Evolutionary conservation across 2,888 invertebrate species (phyloP), one percentile per base, ranked within the genome.

Genomic region (Drosophila lacicola): DNA sequence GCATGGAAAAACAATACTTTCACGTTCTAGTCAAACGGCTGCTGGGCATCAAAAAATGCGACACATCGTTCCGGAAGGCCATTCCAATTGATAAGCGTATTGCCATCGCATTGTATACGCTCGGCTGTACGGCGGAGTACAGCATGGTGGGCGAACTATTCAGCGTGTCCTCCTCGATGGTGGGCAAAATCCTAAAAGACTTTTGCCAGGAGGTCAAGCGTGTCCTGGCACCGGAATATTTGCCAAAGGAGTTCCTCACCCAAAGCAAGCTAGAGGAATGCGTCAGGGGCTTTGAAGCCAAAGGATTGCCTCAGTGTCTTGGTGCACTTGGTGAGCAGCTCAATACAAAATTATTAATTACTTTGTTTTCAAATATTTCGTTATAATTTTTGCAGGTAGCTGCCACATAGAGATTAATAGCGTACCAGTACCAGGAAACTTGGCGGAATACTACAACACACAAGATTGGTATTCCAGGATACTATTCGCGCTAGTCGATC

Each of bases 301-400:
- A 11, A 0, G 57, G 47, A 2, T 57, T 62, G 42, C 34, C 62
- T 1, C 47, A 62, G 21, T 56, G 56, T 6, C 17, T 62, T 25
- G 62, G 42, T 0, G 62, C 34, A 36, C 29, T 56, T 36, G 47
- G 56, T 61, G 19, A 5, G 56, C 5, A 21, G 8, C 1, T 34
- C 4, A 13, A 33, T 9, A 11, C 3, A 21, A 10, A n/a, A 10
- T 39, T 11, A 1, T 10, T 2, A 3, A 9, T 8, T 29, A 29
- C 29, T 29, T 2, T 8, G 29, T 8, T 29, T 29, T 8, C 29
- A 29, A 29, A 29, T 8, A 29, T 11, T n/a, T 39, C 1, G 6
- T 10, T 33, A 4, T 6, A 53, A 9, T 42, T 11, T 8, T 14
- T 37, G 10, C 13, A 56, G 47, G 29, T 29, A 6, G 47, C n/a